A percentile compares a stretch with the other conserved stretches of the same genome.
Conservation (phyloP, 92 coral and sea anemone species). For the Metridium senile region DNA sequence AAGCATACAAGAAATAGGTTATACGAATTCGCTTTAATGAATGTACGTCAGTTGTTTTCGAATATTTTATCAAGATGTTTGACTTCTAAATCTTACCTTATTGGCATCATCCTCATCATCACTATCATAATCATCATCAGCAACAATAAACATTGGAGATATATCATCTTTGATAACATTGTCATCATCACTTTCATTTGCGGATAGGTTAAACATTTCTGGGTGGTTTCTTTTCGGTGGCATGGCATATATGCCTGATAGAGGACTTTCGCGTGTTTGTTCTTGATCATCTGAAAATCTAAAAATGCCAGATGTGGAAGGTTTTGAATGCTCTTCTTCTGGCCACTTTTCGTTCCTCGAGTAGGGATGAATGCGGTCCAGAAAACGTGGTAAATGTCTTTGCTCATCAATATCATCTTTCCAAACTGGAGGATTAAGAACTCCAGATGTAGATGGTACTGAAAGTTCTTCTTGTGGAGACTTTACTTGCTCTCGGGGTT, state of each 20-base stretch:
- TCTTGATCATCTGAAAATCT: not conserved
- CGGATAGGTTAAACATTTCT: not conserved
- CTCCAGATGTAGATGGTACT: not conserved
- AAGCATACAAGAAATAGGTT: no score
- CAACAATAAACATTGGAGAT: not conserved
- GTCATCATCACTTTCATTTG: slow-evolving; percentile 9
- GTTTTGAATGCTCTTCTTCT: not conserved
- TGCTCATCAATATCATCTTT: not conserved
- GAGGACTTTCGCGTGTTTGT: not conserved
- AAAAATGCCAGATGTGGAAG: not conserved
- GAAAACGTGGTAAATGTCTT: not conserved
- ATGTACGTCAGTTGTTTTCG: no score
- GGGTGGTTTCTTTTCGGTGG: not conserved
- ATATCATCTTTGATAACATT: slow-evolving; percentile 19
- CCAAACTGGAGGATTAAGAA: not conserved
- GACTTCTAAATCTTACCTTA: not conserved
- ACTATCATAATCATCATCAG: slow-evolving; percentile 8
- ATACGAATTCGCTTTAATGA: no score
- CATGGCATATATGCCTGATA: not conserved
- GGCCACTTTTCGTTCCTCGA: not conserved
- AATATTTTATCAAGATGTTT: no score
- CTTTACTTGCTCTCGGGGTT: not conserved
- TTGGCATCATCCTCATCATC: not conserved
- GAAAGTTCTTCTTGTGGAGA: not conserved
- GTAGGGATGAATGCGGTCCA: no score